These are phyloP conservation scores for Brachyhypopomus gauderio DNA, from an alignment of 2,113 vertebrate species.

Conservation along the genomic window DNA sequence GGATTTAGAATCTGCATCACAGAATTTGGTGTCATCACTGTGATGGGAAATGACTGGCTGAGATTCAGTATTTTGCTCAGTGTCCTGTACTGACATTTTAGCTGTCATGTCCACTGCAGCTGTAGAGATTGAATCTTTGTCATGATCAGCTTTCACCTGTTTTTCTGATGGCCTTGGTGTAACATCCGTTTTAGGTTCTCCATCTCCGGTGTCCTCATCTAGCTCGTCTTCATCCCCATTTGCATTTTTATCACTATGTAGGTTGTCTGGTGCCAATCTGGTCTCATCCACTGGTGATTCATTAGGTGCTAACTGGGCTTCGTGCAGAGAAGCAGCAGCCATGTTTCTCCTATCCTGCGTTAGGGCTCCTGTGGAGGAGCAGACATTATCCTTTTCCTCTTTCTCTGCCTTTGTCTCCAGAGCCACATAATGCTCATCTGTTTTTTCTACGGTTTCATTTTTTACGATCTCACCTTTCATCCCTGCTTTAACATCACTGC, in stretches of 20 bases:
- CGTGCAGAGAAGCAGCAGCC: constrained; percentile 15
- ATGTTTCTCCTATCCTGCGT: not conserved
- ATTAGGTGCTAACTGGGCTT: not conserved
- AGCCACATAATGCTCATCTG: not conserved
- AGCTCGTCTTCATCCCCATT: constrained; percentile 3
- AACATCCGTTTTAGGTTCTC: constrained; percentile 2
- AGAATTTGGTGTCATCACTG: constrained; percentile 2
- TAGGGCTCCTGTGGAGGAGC: not conserved
- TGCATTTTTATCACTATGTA: constrained; percentile 25
- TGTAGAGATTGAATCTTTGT: not conserved
- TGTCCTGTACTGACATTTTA: not conserved
- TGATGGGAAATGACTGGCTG: not conserved
- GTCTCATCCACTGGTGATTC: not conserved
- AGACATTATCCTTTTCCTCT: constrained; percentile 11
- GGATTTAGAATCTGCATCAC: constrained; percentile 7
- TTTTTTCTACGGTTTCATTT: constrained; percentile 10
- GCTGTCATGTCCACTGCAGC: not conserved
- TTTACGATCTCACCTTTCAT: constrained; percentile 25
- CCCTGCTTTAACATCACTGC: constrained; percentile 1
- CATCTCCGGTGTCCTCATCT: not conserved
- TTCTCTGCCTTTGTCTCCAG: not conserved
- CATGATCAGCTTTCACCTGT: constrained; percentile 7
- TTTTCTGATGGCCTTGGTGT: not conserved
- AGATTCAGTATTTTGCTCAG: constrained; percentile 28
- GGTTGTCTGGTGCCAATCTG: not conserved